Evolutionary conservation across 2,888 invertebrate genomes (phyloP).

Genomic region (Lysandra coridon): DNA sequence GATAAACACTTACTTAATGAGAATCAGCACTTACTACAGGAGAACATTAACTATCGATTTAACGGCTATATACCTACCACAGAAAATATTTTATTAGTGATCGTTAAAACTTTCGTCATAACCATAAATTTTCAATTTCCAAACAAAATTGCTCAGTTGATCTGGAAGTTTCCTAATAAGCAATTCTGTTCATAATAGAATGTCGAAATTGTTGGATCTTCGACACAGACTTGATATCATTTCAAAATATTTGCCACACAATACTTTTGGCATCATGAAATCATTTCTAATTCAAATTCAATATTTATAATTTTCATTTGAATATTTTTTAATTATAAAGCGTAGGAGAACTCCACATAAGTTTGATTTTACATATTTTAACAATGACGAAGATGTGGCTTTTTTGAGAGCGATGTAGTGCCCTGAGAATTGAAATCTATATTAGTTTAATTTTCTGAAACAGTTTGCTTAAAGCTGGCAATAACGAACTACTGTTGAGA

Average conservation of each 20-base stretch:
- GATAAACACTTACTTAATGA: not conserved
- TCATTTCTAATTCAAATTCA: not conserved
- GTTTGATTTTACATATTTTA: no score
- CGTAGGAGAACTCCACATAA: no score
- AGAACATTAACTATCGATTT: not conserved
- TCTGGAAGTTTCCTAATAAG: not conserved
- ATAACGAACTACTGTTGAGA: not conserved
- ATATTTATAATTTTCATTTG: no score
- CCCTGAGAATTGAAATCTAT: no score
- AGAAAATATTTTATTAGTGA: not conserved
- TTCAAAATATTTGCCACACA: slow-evolving; percentile 15
- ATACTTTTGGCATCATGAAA: not conserved
- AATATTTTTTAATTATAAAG: no score
- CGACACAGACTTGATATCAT: not conserved
- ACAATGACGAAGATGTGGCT: no score
- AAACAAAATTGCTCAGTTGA: not conserved
- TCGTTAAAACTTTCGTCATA: not conserved
- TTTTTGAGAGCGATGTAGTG: no score
- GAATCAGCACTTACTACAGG: not conserved
- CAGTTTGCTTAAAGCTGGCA: not conserved
- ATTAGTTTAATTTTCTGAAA: no score
- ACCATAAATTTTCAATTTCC: slow-evolving; percentile 6
- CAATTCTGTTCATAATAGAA: slow-evolving; percentile 9
- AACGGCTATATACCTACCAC: not conserved
- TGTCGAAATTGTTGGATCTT: slow-evolving; percentile 15